Evolutionary conservation across 2,797 vertebrate species (phyloP), one percentile per base, ranked within the genome.

Genomic region (Propithecus deckenii): DNA sequence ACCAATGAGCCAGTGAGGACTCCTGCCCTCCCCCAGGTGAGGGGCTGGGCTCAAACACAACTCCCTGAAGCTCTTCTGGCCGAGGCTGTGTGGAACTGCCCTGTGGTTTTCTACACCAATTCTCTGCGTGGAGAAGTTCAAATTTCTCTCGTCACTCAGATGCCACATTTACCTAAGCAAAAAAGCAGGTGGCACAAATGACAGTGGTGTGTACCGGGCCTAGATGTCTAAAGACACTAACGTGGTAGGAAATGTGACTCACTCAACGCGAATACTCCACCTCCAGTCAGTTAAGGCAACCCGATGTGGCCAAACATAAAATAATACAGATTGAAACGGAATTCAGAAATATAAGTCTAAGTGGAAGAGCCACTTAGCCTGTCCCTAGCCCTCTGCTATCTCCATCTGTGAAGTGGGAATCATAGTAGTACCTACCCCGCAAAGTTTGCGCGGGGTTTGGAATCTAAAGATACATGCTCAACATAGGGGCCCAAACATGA

Each of bases 11-110:
- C 57, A n/a, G 28, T 10, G 43, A 81, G 57, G 14, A 52, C 43
- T 25, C 32, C 10, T 3, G 0, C 0, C 1, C 1, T 22, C 32
- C 46, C 20, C n/a, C 4, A 32, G 57, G 17, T 35, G 23, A 25
- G 11, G 46, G 32, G 18, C 18, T 50, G 35, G 72, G 18, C 61
- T 71, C 15, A 25, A 50, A n/a, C 55, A 59, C 69, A 65, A 17
- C 72, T 92, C 59, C 30, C 17, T 35, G 52, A 67, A 59, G 22
- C 81, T 15, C 52, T 61, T n/a, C n/a, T 10, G 15, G 32, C 46
- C 55, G 20, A 38, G 28, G 30, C 32, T 38, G 30, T 15, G 22
- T 17, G 9, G 9, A 80, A 61, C 28, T 20, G 52, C 61, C 15
- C 90, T 48, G 2, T 1, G 32, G 15, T 10, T 22, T 67, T 71